These are phyloP conservation scores for Syngnathus rostellatus DNA, from an alignment of 2,797 vertebrate species.

Conservation along the genomic window DNA sequence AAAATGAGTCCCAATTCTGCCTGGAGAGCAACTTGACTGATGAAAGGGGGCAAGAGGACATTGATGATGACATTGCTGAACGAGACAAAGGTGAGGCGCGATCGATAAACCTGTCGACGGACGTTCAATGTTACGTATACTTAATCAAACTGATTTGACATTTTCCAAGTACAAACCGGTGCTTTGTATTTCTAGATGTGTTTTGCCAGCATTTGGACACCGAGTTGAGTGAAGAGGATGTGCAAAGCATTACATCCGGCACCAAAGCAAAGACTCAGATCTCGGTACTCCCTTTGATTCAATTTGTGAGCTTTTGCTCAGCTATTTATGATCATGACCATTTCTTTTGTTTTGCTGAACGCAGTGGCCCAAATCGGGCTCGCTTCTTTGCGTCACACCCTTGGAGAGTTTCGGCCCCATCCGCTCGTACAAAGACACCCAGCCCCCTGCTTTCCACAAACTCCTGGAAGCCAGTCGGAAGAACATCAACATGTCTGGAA, in stretches of 20 bases:
- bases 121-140: too few relatives aligned
- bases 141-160: neutral
- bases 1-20: conserved; percentile 82
- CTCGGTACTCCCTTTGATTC: conserved; percentile 63
- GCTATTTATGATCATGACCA: neutral
- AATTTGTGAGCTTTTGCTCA: neutral
- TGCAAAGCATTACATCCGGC: conserved; percentile 66
- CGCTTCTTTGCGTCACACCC: conserved; percentile 66
- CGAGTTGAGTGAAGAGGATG: conserved; percentile 79
- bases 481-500: conserved; percentile 65
- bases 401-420: conserved; percentile 65
- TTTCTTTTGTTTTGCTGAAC: neutral
- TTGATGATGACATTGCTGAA: neutral
- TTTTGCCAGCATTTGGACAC: conserved; percentile 77
- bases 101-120: neutral
- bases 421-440: conserved; percentile 55
- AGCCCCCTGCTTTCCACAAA: conserved; percentile 75
- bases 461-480: conserved; percentile 74
- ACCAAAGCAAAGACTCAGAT: conserved; percentile 68
- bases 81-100: conserved; percentile 36
- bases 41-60: conserved; percentile 36
- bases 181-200: conserved; percentile 66
- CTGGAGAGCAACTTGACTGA: conserved; percentile 82
- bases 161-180: neutral
- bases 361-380: conserved; percentile 82